Conservation (phyloP, 2,113 vertebrate species). For the Manacus vitellinus region DNA sequence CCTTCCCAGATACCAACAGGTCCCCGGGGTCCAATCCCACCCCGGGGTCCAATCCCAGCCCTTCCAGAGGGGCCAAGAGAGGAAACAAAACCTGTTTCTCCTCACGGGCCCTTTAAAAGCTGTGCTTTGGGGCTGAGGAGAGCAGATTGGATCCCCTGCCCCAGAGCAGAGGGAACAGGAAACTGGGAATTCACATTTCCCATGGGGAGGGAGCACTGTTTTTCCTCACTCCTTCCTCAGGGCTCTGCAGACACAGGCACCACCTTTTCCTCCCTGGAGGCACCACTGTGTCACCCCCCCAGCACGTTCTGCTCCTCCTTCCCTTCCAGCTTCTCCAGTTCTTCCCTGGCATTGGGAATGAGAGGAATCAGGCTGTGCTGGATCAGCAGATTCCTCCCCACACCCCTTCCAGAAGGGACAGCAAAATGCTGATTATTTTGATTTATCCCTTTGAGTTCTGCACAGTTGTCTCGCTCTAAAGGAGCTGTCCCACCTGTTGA, state of each 20-base stretch:
- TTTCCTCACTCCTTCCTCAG: background rate
- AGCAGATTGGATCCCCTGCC: background rate
- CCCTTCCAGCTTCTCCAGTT: background rate
- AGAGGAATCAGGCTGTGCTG: background rate
- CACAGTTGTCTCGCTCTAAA: background rate
- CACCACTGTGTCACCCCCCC: fast-evolving
- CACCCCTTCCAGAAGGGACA: background rate
- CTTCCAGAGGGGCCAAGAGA: background rate
- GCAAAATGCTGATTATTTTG: background rate
- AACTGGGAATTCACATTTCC: background rate
- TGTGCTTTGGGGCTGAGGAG: background rate
- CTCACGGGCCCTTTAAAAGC: background rate
- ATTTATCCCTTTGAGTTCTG: background rate
- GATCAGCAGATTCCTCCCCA: background rate
- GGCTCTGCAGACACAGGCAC: background rate
- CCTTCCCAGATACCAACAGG: background rate
- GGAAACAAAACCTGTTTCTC: background rate
- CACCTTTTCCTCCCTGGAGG: background rate
- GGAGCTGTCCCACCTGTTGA: background rate
- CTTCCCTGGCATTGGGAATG: background rate
- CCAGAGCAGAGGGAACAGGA: background rate
- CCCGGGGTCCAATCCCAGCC: background rate
- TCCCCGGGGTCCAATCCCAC: background rate
- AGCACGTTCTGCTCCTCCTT: fast-evolving
- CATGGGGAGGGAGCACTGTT: background rate